Base-by-base conservation (phyloP, 2,888 invertebrate genomes). In the Cyaniris semiargus region DNA sequence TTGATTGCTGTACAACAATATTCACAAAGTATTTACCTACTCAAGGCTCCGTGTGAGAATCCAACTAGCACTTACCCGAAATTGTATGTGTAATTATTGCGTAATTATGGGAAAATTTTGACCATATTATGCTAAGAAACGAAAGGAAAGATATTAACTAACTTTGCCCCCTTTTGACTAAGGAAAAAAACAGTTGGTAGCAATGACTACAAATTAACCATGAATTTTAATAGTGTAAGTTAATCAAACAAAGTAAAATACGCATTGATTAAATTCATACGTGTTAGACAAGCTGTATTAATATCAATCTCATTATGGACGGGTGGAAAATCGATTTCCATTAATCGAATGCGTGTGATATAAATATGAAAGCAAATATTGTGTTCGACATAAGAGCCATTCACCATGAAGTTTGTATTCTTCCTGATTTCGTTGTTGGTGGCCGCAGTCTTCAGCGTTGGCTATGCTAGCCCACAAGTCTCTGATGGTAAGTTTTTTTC, bases 251-350 rank as follows among this genome's bases (percentile, higher is more conserved):
- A 18, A 31, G 6, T 31, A 5, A 66, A 66, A 66, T 15, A 27
- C 15, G 66, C 18, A 27, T 18, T 66, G 31, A 66, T 66, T 66
- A 66, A 66, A 66, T 31, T 18, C 66, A 66, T 31, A 66, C 66
- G 7, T 31, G 13, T 66, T 18, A 66, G 27, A 15, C 15, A 27
- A 66, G 66, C 66, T 66, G 15, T 27, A 66, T 66, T 66, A 66
- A 66, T 27, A 27, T 66, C 27, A 66, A 66, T 66, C 27, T 66
- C 66, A 66, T 66, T 66, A 66, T 66, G 15, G 27, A 66, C 66
- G 66, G 27, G 27, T 66, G 27, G 27, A 66, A 66, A 66, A 66
- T 66, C 66, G 66, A 66, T 66, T 66, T 66, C 5, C 60, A 66
- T 66, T 66, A 27, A 66, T 66, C 66, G 66, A 66, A 31, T 66